Conservation (phyloP, 1,140 invertebrate species). For the Phymorhynchus buccinoides region DNA sequence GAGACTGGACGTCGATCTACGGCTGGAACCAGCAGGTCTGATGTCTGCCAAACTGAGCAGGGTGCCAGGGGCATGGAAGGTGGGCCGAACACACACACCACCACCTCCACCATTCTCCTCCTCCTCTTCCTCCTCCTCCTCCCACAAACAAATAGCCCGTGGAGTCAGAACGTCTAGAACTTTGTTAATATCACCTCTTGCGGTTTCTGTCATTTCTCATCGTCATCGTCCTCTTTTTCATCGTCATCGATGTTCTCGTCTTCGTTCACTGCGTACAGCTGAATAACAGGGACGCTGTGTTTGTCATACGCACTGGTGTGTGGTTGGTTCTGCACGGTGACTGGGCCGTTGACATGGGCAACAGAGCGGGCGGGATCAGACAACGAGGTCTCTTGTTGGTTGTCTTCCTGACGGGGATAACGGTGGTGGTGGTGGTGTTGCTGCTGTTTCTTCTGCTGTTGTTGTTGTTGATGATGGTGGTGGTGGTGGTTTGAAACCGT, state of each 20-base stretch:
- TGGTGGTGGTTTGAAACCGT: not conserved
- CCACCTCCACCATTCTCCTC: not conserved
- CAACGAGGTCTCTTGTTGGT: not conserved
- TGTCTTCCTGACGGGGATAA: not conserved
- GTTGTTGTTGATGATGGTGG: not conserved
- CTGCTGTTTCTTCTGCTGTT: not conserved
- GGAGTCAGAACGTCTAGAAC: not conserved
- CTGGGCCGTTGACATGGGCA: not conserved
- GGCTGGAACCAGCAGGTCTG: not conserved
- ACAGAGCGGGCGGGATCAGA: not conserved
- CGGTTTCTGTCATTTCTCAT: too few species aligned
- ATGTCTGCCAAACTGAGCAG: constrained; percentile 6
- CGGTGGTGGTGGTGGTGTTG: not conserved
- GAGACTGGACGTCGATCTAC: not conserved
- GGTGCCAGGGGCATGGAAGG: not conserved
- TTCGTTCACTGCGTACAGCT: not conserved
- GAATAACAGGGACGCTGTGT: not conserved
- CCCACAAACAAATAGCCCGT: not conserved
- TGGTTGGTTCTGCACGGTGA: too few species aligned
- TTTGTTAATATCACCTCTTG: too few species aligned
- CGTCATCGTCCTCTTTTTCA: not conserved
- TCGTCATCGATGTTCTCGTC: not conserved
- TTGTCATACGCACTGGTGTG: too few species aligned
- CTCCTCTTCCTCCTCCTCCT: not conserved
- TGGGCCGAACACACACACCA: not conserved